Evolutionary conservation across 2,113 vertebrate species (phyloP).

Genomic region (Chloropsis hardwickii): DNA sequence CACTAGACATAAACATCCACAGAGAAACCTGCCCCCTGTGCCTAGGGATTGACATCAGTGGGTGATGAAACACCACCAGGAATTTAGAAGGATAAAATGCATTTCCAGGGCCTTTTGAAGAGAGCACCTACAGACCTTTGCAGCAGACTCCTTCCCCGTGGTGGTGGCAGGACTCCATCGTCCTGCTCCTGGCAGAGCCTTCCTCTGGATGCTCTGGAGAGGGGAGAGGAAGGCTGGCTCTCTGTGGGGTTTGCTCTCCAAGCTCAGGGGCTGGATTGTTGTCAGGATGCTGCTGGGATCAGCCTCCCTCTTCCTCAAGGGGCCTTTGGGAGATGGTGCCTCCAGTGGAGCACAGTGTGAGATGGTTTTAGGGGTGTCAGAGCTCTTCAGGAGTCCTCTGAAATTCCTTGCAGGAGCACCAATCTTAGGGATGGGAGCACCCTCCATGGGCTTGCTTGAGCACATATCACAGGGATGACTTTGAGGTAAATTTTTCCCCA

Average conservation of each 20-base stretch:
- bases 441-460: constrained; percentile 69
- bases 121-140: constrained; percentile 25
- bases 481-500: background rate
- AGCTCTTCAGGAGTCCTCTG: background rate
- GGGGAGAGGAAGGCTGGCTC: background rate
- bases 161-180: background rate
- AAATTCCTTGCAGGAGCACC: background rate
- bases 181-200: too few relatives aligned
- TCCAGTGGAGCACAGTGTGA: background rate
- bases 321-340: background rate
- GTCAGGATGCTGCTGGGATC: background rate
- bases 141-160: background rate
- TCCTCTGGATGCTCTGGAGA: background rate
- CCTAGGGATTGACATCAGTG: background rate
- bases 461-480: background rate
- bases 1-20: background rate
- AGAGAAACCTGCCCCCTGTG: background rate
- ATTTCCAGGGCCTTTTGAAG: background rate
- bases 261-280: background rate
- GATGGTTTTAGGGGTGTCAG: background rate
- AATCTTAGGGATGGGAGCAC: constrained; percentile 5
- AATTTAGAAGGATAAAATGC: background rate
- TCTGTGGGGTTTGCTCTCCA: background rate
- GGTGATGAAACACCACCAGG: background rate
- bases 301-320: background rate